Evolutionary conservation across 37 sponge, comb jelly and placozoan genomes (phyloP).

Genomic region (Mnemiopsis leidyi): DNA sequence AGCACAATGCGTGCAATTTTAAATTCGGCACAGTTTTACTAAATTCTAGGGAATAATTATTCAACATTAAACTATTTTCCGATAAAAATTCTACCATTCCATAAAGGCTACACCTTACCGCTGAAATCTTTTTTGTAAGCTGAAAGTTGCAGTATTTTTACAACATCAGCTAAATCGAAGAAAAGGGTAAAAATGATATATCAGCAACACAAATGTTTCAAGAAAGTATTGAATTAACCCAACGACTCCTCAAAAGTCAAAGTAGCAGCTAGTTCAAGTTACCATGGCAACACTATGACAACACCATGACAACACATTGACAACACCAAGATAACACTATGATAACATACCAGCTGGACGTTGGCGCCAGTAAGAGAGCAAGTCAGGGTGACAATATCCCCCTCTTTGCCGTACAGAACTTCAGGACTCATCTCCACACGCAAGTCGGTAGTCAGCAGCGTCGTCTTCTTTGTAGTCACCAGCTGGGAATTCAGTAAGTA

Average conservation of each 20-base stretch:
- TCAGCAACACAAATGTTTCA: background rate
- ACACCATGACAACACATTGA: too few species aligned
- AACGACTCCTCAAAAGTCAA: too few species aligned
- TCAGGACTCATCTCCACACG: background rate
- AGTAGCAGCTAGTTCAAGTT: too few species aligned
- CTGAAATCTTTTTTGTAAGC: background rate
- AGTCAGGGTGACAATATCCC: background rate
- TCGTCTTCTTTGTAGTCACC: background rate
- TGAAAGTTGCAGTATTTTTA: background rate
- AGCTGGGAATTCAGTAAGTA: background rate
- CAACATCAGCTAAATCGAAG: background rate
- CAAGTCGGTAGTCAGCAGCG: background rate
- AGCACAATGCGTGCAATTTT: too few species aligned
- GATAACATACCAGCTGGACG: background rate
- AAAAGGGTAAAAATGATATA: background rate
- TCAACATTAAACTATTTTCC: too few species aligned
- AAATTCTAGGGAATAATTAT: too few species aligned
- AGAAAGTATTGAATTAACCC: too few species aligned
- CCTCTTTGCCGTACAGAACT: background rate
- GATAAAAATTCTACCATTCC: background rate
- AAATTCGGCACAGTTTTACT: too few species aligned
- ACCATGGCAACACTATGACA: too few species aligned
- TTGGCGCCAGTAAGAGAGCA: background rate
- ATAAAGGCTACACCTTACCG: background rate
- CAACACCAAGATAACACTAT: too few species aligned